Percentiles rank a stretch among this genome's conserved stretches.
Conservation (phyloP, 2,113 vertebrate genomes). For the Anguilla japonica region DNA sequence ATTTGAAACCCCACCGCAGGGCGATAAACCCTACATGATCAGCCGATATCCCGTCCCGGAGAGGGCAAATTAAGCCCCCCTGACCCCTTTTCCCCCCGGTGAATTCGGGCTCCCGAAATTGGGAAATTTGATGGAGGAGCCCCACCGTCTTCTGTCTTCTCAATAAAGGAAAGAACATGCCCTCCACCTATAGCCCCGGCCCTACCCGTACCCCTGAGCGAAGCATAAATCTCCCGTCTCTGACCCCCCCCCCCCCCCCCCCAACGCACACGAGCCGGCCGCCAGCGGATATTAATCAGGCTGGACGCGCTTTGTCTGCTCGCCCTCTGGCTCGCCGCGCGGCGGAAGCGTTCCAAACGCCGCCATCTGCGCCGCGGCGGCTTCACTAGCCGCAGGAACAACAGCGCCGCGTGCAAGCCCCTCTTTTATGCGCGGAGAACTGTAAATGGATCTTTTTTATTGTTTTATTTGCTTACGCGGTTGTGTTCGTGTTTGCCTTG, state of each 20-base stretch:
- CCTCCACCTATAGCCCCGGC: background rate
- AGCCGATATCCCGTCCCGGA: background rate
- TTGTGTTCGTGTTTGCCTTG: background rate
- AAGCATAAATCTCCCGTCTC: slow-evolving; percentile 23
- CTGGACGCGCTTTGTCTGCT: background rate
- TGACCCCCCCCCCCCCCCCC: background rate
- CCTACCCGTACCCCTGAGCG: background rate
- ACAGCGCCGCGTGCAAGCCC: background rate
- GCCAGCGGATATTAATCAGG: background rate
- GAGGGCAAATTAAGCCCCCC: slow-evolving; percentile 5
- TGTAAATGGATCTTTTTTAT: too few species aligned
- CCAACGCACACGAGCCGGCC: background rate
- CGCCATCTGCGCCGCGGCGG: background rate
- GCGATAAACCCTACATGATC: slow-evolving; percentile 13
- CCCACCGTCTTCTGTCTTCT: background rate
- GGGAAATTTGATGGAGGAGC: slow-evolving; percentile 16
- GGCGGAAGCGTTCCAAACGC: too few species aligned
- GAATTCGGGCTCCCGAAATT: background rate
- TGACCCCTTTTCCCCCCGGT: background rate
- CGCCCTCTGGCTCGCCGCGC: background rate
- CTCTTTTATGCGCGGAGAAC: background rate
- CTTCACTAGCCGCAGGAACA: background rate
- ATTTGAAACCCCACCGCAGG: slow-evolving; percentile 21
- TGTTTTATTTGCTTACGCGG: background rate
- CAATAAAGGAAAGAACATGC: slow-evolving; percentile 24